Conservation (phyloP, 2,888 invertebrate species). For the Aspidiotus destructor region DNA sequence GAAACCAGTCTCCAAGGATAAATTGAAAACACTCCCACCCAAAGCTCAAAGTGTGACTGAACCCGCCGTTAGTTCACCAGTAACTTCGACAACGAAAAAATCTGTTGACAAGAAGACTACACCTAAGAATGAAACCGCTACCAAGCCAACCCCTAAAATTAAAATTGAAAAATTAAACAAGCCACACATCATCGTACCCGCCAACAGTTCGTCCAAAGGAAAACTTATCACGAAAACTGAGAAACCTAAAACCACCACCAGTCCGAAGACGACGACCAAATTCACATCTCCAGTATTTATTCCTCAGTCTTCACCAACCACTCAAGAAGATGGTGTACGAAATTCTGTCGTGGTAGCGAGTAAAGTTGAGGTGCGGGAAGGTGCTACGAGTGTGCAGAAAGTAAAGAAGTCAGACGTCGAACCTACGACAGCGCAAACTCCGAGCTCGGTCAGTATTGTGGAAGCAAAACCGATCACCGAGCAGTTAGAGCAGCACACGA, state of each 20-base stretch:
- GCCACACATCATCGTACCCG: slow-evolving; percentile 5
- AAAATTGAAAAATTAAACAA: slow-evolving; percentile 21
- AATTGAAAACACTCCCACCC: slow-evolving; percentile 13
- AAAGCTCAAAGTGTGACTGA: slow-evolving; percentile 14
- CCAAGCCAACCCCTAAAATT: slow-evolving; percentile 20
- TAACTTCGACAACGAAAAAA: slow-evolving; percentile 20
- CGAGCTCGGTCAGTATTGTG: slow-evolving; percentile 35
- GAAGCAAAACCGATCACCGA: slow-evolving; percentile 28
- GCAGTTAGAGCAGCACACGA: slow-evolving; percentile 11
- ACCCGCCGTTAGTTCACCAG: slow-evolving; percentile 9
- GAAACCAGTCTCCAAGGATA: slow-evolving; percentile 17
- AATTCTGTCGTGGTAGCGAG: slow-evolving; percentile 34
- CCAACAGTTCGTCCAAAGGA: slow-evolving; percentile 11
- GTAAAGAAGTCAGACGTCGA: slow-evolving; percentile 27
- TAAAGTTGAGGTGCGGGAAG: slow-evolving; percentile 39
- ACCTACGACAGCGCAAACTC: slow-evolving; percentile 19
- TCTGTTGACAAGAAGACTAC: slow-evolving; percentile 14
- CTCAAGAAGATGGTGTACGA: slow-evolving; percentile 10
- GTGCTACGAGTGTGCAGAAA: slow-evolving; percentile 36
- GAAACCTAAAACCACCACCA: slow-evolving; percentile 32
- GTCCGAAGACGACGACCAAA: slow-evolving; percentile 32
- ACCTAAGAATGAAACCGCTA: slow-evolving; percentile 4
- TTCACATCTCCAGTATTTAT: slow-evolving; percentile 11
- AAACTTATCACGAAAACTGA: slow-evolving; percentile 31
- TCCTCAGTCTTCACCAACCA: slow-evolving; percentile 17